Evolutionary conservation across 2,888 invertebrate genomes (phyloP).

Genomic region (Danaus chrysippus): DNA sequence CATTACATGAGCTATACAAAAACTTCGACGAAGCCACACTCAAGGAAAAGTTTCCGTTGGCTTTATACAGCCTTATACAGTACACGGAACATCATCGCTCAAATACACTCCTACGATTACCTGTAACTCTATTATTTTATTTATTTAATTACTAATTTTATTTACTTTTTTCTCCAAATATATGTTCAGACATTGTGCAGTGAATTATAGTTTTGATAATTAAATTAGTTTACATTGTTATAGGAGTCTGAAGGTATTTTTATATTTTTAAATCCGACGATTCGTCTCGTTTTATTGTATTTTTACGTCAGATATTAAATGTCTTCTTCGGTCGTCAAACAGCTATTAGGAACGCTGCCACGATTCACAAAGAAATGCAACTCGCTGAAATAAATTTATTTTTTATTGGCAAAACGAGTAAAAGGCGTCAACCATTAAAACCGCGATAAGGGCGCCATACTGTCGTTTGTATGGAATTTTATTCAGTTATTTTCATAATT

Average conservation of each 20-base stretch:
- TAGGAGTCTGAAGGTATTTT: too few relatives aligned
- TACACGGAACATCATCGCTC: background rate
- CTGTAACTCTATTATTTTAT: background rate
- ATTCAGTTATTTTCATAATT: slow-evolving; percentile 2
- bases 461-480: background rate
- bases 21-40: slow-evolving; percentile 18
- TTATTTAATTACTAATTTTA: too few relatives aligned
- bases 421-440: background rate
- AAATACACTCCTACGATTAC: background rate
- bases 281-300: background rate
- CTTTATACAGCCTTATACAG: background rate
- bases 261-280: background rate
- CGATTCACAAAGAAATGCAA: slow-evolving; percentile 4
- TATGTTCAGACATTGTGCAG: too few relatives aligned
- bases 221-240: too few relatives aligned
- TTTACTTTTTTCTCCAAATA: too few relatives aligned
- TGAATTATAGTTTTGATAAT: too few relatives aligned
- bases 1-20: slow-evolving; percentile 26
- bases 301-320: background rate
- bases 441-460: background rate
- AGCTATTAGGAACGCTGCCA: slow-evolving; percentile 19
- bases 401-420: slow-evolving; percentile 13
- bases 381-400: slow-evolving; percentile 15
- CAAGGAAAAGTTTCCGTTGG: slow-evolving; percentile 20
- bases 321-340: slow-evolving; percentile 1